Base-by-base conservation (phyloP, 64 coral and sea anemone species). In the Montipora efflorescens region DNA sequence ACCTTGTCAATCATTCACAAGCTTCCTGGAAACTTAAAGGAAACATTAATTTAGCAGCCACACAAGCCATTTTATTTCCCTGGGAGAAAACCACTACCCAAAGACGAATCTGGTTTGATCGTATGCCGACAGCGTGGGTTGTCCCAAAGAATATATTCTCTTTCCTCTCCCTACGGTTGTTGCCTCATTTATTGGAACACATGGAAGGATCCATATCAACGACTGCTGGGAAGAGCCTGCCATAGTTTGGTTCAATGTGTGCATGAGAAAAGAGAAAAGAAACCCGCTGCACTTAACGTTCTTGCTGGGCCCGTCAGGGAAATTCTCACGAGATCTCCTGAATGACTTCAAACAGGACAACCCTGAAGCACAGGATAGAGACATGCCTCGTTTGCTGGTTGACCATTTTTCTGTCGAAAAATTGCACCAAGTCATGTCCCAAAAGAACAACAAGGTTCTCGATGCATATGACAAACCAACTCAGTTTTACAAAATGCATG, bases 321-420 rank as follows among this genome's bases (percentile, higher is more conserved):
- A 8, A 81, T 94, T 36, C 1, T 36, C 36, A 36, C 36, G 1
- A 36, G 36, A 36, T 36, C 36, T 36, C 36, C 67, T 87, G 44
- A 45, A 79, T 48, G 92, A 94, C 49, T 44, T 94, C 67, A 74
- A 77, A 92, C 9, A 59, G 77, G 76, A 69, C 16, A 93, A 87
- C 19, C 66, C 82, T 53, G 58, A 79, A 93, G 21, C 88, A 59
- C 20, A 88, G 12, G 84, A 93, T n/a, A 67, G 78, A 36, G 91
- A 93, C 36, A 71, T 93, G 59, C 91, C 53, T 0, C 53, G 81
- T 22, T 47, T 93, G n/a, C 11, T 93, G 16, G 82, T 93, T 21
- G 92, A 93, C 76, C 76, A 81, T 12, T 88, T 93, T n/a, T 93
- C 92, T 25, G 88, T 88, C 47, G 77, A 94, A 18, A 94, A 94